Evolutionary conservation across 2,113 vertebrate species (phyloP).

Genomic region (Melanotaenia duboulayi): DNA sequence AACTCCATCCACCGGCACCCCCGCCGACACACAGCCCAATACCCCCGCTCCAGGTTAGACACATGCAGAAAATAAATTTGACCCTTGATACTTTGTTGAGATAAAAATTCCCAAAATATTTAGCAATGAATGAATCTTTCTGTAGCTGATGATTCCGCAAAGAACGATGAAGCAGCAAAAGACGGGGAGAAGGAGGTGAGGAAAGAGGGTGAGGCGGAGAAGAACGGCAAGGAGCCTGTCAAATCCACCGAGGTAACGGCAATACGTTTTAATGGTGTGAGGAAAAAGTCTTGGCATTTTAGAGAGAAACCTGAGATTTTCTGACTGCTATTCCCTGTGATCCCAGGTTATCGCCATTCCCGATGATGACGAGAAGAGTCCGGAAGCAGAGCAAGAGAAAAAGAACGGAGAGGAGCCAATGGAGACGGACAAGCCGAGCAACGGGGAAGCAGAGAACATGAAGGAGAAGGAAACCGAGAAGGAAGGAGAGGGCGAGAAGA

Average conservation of each 20-base stretch:
- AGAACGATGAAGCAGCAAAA: constrained; percentile 73
- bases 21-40: constrained; percentile 95
- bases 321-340: background rate
- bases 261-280: background rate
- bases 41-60: constrained; percentile 88
- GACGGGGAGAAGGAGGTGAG: constrained; percentile 78
- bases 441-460: constrained; percentile 72
- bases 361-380: constrained; percentile 77
- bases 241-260: constrained; percentile 73
- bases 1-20: constrained; percentile 89
- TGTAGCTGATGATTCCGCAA: constrained; percentile 73
- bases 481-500: constrained; percentile 70
- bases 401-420: constrained; percentile 61
- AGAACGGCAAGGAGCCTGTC: constrained; percentile 71
- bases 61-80: background rate
- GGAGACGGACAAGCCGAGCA: constrained; percentile 86
- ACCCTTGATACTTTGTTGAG: too few relatives aligned
- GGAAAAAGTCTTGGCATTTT: background rate
- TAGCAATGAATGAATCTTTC: background rate
- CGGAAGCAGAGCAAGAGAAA: constrained; percentile 80
- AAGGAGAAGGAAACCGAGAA: constrained; percentile 73
- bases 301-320: background rate
- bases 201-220: constrained; percentile 76
- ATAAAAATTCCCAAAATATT: too few relatives aligned
- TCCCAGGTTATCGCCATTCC: constrained; percentile 82